Percentiles rank a stretch among this genome's conserved stretches.
Evolutionary conservation across 2,888 invertebrate genomes (phyloP).

Genomic region (Phorcus lineatus): DNA sequence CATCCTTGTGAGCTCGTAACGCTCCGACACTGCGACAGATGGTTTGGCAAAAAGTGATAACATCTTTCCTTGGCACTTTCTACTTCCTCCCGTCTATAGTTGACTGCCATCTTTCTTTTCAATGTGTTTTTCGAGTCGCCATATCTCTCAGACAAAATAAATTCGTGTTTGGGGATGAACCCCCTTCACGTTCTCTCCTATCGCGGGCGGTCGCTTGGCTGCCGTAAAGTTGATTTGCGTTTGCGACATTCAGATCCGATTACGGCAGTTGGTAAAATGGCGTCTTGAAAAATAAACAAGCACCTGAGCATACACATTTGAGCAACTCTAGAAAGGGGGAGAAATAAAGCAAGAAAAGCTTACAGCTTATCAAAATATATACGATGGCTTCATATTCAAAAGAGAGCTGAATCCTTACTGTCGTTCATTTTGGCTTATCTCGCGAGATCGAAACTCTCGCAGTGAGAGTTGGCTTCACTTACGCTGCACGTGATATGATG

Average conservation of each 20-base stretch:
- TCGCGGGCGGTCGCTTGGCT: background rate
- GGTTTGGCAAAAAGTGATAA: conserved; percentile 1
- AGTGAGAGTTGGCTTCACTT: background rate
- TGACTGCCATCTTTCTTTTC: background rate
- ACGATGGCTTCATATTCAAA: conserved; percentile 8
- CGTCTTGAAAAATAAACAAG: conserved; percentile 18
- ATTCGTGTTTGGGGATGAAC: background rate
- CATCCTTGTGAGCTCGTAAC: background rate
- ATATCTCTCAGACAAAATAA: conserved; percentile 8
- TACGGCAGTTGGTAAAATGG: conserved; percentile 19
- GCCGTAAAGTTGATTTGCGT: conserved; percentile 9
- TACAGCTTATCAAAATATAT: conserved; percentile 20
- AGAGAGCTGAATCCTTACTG: background rate
- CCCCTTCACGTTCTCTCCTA: background rate
- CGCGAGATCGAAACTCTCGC: background rate
- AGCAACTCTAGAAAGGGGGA: background rate
- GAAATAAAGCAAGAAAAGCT: conserved; percentile 22
- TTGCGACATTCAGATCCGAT: conserved; percentile 30
- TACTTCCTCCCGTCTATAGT: background rate
- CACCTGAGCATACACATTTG: conserved; percentile 16
- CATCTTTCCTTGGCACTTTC: background rate
- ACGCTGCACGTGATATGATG: background rate
- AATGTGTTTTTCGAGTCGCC: background rate
- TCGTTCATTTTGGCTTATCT: background rate
- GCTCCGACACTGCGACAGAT: background rate